A percentile compares a stretch with the other conserved stretches of the same genome.
phyloP scores from a whole-genome alignment of 2,113 vertebrate genomes.

The Puntigrus tetrazona region DNA sequence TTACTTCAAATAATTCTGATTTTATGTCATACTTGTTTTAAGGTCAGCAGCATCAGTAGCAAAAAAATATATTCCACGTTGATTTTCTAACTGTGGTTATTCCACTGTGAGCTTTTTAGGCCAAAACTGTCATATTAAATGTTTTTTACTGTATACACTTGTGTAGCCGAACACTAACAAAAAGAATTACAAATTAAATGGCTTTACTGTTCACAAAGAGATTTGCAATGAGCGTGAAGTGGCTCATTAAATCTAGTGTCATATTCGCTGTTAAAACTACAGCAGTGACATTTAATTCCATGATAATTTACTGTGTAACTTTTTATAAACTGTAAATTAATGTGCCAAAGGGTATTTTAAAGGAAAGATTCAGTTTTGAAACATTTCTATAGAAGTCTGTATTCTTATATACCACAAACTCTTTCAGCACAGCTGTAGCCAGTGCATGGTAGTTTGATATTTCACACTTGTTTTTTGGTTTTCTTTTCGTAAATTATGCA shows the following conservation, averaged over 20 bases:
- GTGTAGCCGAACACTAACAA: background rate
- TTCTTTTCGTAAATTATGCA: slow-evolving; percentile 50
- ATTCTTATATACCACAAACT: slow-evolving; percentile 72
- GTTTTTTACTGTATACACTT: background rate
- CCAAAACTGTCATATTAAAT: slow-evolving; percentile 16
- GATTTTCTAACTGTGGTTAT: slow-evolving; percentile 8
- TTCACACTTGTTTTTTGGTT: slow-evolving; percentile 60
- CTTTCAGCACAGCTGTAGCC: slow-evolving; percentile 78
- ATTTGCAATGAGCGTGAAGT: background rate
- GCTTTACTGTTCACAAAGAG: slow-evolving; percentile 28
- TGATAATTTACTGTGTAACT: slow-evolving; percentile 14
- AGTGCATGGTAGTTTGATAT: slow-evolving; percentile 85
- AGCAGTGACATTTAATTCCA: background rate
- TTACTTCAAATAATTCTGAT: background rate
- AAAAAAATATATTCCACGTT: background rate
- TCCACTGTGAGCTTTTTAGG: slow-evolving; percentile 27
- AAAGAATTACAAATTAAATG: background rate
- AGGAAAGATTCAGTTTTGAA: slow-evolving; percentile 66
- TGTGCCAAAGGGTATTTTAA: slow-evolving; percentile 91
- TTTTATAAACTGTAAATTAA: slow-evolving; percentile 51
- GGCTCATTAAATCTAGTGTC: background rate
- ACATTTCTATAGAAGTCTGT: slow-evolving; percentile 52
- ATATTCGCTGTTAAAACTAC: background rate
- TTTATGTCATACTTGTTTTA: background rate
- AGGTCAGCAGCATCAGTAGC: background rate